Evolutionary conservation across 2,888 invertebrate species (phyloP), one percentile per base, ranked within the genome.

Genomic region (Macrophya alboannulata): DNA sequence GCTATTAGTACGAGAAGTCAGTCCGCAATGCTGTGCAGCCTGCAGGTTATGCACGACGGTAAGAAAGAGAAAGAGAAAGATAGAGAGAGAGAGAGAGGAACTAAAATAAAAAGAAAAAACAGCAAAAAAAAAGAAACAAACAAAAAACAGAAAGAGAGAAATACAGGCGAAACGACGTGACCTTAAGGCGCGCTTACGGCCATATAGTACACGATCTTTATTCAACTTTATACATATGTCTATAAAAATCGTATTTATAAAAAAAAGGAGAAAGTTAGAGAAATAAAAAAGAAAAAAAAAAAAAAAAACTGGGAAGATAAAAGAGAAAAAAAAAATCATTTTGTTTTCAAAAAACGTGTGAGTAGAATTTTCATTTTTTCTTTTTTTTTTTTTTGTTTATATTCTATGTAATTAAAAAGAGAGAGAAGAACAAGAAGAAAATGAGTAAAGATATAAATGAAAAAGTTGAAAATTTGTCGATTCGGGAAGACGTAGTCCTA

Each of bases 71-170:
- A 8, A 55, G 55, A 86, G 79, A 84, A 68, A 76, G 8, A 51
- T 5, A 76, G 51, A 48, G 17, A 51, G 17, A 31, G 17, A 86
- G 74, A 82, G 72, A 48, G 84, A 72, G 9, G 55, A 59, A 45
- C 1, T 21, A 45, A 31, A 51, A n/a, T 21, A 45, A 85, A 76
- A 84, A 83, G 45, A 84, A 48, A 84, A 55, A 74, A 17, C 6
- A 15, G 25, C 9, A 51, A n/a, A 71, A 12, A 71, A 37, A n/a
- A 71, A 8, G 15, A 8, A 71, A 40, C 10, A 10, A 48, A 48
- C 17, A n/a, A 72, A 6, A 43, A 8, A 76, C 21, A 74, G 48
- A 86, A 65, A 84, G 79, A 87, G 85, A 87, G 82, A 85, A 86
- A 86, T 55, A 68, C 25, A 51, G 40, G 40, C 55, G 62, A 85